phyloP scores from a whole-genome alignment of 2,113 vertebrate species.

The Percina caprodes region DNA sequence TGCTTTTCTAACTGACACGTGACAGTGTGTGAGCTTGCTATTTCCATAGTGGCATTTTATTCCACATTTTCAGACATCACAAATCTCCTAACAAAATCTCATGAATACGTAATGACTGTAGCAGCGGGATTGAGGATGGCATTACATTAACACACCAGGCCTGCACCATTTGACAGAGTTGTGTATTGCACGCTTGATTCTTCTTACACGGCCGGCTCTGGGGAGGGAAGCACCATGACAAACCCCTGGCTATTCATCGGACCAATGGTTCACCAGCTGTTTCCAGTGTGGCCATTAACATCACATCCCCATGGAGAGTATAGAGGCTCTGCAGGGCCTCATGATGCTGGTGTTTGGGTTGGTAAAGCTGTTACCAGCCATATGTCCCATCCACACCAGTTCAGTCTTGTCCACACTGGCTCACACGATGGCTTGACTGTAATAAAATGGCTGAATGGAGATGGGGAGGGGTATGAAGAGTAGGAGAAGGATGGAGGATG shows the following conservation, averaged over 20 bases:
- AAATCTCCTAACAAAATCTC: constrained; percentile 42
- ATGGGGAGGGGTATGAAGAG: constrained; percentile 17
- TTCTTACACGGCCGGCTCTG: constrained; percentile 22
- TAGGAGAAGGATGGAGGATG: neutral
- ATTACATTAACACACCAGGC: constrained; percentile 51
- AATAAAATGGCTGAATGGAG: constrained; percentile 53
- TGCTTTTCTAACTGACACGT: neutral
- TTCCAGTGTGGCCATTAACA: constrained; percentile 46
- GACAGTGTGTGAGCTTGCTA: constrained; percentile 27
- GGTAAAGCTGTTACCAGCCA: constrained; percentile 8
- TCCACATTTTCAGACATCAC: constrained; percentile 52
- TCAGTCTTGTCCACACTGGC: constrained; percentile 7
- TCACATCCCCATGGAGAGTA: constrained; percentile 16
- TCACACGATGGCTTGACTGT: constrained; percentile 18
- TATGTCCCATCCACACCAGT: constrained; percentile 26
- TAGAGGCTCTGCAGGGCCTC: neutral
- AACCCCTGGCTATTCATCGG: constrained; percentile 34
- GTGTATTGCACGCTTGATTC: constrained; percentile 62
- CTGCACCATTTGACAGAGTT: constrained; percentile 19
- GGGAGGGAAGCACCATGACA: constrained; percentile 7
- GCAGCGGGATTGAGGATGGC: constrained; percentile 36
- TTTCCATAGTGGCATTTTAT: constrained; percentile 37
- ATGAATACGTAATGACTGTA: constrained; percentile 54
- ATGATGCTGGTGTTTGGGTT: constrained; percentile 22
- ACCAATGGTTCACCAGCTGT: constrained; percentile 62